Base-by-base conservation (phyloP, 92 coral and sea anemone species). In the Zoanthus gigantus region DNA sequence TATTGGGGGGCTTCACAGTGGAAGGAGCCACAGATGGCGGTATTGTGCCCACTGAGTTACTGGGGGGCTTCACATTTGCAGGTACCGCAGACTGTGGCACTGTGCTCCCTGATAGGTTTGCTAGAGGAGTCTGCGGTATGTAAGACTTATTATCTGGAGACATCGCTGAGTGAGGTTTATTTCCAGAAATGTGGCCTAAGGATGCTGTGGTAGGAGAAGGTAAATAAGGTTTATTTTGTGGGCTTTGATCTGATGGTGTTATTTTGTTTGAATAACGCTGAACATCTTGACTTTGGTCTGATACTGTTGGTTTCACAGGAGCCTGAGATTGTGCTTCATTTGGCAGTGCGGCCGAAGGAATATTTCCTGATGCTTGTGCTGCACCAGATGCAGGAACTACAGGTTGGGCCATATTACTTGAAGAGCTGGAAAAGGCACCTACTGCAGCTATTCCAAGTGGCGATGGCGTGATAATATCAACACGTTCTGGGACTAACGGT, bases 311-410 rank as follows among this genome's bases (percentile, higher is more conserved):
- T 14, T 56, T 12, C 18, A 17, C 11, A 30, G 82, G 28, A 53
- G 46, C 13, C 46, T 77, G 82, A 30, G 66, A 44, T 13, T 80
- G 54, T 9, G 90, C 45, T 0, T 28, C 44, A 46, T 66, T 7
- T 8, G 60, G 56, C 45, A 66, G 72, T 31, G 63, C 78, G 63
- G 60, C 18, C 17, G 31, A 54, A 16, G 81, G 60, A 10, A 78
- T 17, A 4, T 12, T 31, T 71, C 34, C 47, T 32, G 74, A 69
- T 31, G 46, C 45, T 17, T 69, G 74, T 23, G 42, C 17, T 9
- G 74, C 74, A 69, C 48, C 46, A 29, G 68, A 16, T 46, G 89
- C 7, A 44, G 80, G 16, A 42, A 89, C 45, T 16, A 83, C 44
- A n/a, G 71, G 42, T 30, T 69, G 74, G 6, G 46, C n/a, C 7